These are phyloP conservation scores for Cynoglossus semilaevis DNA, from an alignment of 2,113 vertebrate genomes.

Conservation along the genomic window DNA sequence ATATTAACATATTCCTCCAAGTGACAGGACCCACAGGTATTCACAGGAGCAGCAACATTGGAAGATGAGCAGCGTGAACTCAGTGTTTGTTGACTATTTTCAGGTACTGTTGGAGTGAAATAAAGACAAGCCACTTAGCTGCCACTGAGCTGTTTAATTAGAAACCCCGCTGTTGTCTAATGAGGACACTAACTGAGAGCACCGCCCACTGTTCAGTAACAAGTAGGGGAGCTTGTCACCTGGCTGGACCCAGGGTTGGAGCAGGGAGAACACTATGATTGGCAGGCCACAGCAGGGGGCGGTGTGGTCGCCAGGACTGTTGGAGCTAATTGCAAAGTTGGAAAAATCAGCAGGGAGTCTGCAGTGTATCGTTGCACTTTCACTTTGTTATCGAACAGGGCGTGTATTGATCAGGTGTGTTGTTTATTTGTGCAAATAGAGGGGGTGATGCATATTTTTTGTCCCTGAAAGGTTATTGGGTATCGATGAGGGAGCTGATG, in stretches of 20 bases:
- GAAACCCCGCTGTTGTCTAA: constrained; percentile 65
- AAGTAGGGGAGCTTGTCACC: constrained; percentile 36
- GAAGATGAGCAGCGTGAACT: background rate
- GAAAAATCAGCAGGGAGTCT: constrained; percentile 37
- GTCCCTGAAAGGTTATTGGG: constrained; percentile 54
- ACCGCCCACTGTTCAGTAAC: constrained; percentile 60
- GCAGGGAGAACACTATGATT: constrained; percentile 33
- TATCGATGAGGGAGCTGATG: constrained; percentile 49
- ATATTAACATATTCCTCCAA: no score
- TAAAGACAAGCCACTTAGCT: constrained; percentile 48
- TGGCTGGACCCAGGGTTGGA: constrained; percentile 17
- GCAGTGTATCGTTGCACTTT: constrained; percentile 44
- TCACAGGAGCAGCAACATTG: no score
- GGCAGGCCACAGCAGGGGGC: constrained; percentile 50
- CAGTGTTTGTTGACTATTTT: constrained; percentile 8
- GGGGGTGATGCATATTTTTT: constrained; percentile 10
- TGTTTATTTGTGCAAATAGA: constrained; percentile 45
- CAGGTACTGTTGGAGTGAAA: constrained; percentile 58
- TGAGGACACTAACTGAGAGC: constrained; percentile 60
- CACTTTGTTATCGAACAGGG: constrained; percentile 31
- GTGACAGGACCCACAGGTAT: no score
- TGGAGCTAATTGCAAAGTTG: constrained; percentile 62
- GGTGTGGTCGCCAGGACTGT: constrained; percentile 41
- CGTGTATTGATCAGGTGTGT: constrained; percentile 37
- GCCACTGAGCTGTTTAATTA: constrained; percentile 67